phyloP scores from a whole-genome alignment of 2,888 invertebrate genomes.

The Euproctis similis region DNA sequence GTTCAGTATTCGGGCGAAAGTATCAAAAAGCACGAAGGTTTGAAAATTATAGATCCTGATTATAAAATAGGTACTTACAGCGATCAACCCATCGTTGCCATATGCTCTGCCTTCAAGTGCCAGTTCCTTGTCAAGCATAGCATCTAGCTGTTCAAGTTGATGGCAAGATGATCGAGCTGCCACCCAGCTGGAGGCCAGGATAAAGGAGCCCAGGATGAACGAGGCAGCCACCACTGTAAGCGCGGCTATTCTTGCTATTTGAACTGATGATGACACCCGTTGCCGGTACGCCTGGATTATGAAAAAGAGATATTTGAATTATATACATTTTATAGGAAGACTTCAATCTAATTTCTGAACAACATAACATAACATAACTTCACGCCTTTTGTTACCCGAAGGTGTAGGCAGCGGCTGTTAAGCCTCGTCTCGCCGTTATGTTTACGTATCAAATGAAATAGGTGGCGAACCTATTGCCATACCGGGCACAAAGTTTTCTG shows the following conservation, averaged over 20 bases:
- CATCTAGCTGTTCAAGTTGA: constrained; percentile 81
- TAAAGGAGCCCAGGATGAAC: constrained; percentile 87
- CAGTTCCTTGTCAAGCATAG: constrained; percentile 80
- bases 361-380: too few species aligned
- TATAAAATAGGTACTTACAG: constrained; percentile 75
- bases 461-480: too few species aligned
- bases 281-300: constrained; percentile 84
- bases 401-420: too few species aligned
- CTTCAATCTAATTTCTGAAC: neutral
- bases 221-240: constrained; percentile 87
- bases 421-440: too few species aligned
- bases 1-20: too few species aligned
- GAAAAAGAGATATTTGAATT: constrained; percentile 5
- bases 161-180: constrained; percentile 87
- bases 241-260: constrained; percentile 90
- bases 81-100: constrained; percentile 79
- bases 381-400: too few species aligned
- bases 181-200: constrained; percentile 89
- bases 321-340: neutral
- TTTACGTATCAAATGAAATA: too few species aligned
- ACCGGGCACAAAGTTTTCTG: too few species aligned
- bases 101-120: constrained; percentile 78
- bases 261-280: constrained; percentile 84
- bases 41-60: too few species aligned
- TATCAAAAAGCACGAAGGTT: too few species aligned